phyloP scores from a whole-genome alignment of 2,888 invertebrate species.

The Diplazon laetatorius region DNA sequence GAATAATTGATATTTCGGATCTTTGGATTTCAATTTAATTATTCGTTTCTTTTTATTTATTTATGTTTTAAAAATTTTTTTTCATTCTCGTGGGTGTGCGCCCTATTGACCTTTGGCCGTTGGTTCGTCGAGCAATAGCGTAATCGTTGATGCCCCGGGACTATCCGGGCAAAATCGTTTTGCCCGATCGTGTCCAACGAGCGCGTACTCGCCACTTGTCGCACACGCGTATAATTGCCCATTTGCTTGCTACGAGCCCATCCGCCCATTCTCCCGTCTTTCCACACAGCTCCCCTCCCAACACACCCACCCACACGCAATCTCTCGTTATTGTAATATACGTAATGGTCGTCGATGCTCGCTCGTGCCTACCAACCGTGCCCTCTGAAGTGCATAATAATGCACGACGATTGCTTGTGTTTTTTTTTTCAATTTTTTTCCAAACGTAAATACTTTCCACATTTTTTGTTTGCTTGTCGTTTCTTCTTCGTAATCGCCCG shows the following conservation, averaged over 20 bases:
- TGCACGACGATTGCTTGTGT: slow-evolving; percentile 50
- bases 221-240: slow-evolving; percentile 59
- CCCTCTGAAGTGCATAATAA: neutral
- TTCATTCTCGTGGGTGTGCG: slow-evolving; percentile 13
- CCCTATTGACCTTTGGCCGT: slow-evolving; percentile 55
- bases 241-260: slow-evolving; percentile 22
- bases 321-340: slow-evolving; percentile 35
- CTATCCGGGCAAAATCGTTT: slow-evolving; percentile 49
- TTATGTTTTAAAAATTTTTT: slow-evolving; percentile 11
- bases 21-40: neutral
- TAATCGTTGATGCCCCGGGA: neutral
- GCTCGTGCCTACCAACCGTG: slow-evolving; percentile 30
- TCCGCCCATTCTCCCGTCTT: neutral
- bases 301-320: neutral
- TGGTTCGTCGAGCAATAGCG: slow-evolving; percentile 23
- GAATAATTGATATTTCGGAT: neutral
- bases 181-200: slow-evolving; percentile 49
- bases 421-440: no score
- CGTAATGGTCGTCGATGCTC: slow-evolving; percentile 50
- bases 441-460: no score
- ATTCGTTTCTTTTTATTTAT: no score
- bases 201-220: slow-evolving; percentile 54
- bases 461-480: neutral
- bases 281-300: neutral
- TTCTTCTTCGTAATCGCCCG: neutral